Evolutionary conservation across 1,140 invertebrate species (phyloP), one percentile per base, ranked within the genome.

Genomic region (Chelonus insularis): DNA sequence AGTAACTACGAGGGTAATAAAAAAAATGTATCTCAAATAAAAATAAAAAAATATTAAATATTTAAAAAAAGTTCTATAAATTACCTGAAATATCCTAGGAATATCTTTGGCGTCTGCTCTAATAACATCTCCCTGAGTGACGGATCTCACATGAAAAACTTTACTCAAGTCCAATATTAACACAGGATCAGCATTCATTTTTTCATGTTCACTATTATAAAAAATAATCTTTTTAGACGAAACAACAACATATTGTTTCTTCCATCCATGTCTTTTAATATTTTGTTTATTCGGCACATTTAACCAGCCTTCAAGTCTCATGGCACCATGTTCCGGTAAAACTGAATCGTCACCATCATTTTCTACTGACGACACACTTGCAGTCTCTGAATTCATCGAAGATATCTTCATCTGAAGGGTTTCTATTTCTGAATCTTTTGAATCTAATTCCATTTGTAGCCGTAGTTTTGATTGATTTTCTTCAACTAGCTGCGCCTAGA

Each of bases 31-130:
- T 4, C 20, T 36, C n/a, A 5, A n/a, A 20, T 23, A 52, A 57
- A 14, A 25, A 41, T 58, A n/a, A 20, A 55, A 60, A 36, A 47
- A 12, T 20, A 21, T 37, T 25, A 58, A 57, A 9, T 37, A 37
- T 58, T n/a, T 34, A 41, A 62, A 25, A n/a, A 36, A 23, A 57
- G 14, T 57, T 29, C 25, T 29, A 29, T 4, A 18, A 36, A 47
- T 32, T 79, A 90, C 89, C 86, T 98, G 96, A 84, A 98, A 98
- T 84, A 99, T 99, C 80, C 95, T 90, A 72, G 97, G 97, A 82
- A 99, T 97, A 87, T 98, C 96, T 89, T 96, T 96, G 79, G 94
- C 93, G 86, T 98, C 95, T 56, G 95, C 97, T 78, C 96, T 88
- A 76, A 98, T 97, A 63, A 98, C 96, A 87, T 99, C 97, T 71